Conservation (phyloP, 2,797 vertebrate species). For the Pampus argenteus region DNA sequence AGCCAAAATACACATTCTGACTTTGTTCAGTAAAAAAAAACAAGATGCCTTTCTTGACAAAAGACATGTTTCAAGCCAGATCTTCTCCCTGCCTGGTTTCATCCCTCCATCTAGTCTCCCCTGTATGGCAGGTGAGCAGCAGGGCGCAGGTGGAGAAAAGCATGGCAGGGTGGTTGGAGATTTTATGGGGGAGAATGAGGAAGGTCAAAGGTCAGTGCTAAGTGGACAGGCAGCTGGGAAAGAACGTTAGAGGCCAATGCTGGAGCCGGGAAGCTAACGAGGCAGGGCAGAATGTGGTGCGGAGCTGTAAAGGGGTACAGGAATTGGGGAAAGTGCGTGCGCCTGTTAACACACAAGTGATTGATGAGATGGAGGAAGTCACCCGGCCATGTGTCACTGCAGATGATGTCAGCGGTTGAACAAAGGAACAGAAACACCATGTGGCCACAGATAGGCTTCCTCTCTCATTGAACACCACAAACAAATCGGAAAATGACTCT, state of each 20-base stretch:
- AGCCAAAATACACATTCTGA: slow-evolving; percentile 23
- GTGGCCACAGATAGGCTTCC: slow-evolving; percentile 78
- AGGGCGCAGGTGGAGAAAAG: slow-evolving; percentile 44
- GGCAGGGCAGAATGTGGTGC: slow-evolving; percentile 61
- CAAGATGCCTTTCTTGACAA: slow-evolving; percentile 15
- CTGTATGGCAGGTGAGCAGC: slow-evolving; percentile 58
- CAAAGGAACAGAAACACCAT: slow-evolving; percentile 76
- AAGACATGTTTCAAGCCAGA: background rate
- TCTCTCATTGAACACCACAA: slow-evolving; percentile 43
- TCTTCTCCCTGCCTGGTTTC: background rate
- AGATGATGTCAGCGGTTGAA: slow-evolving; percentile 77
- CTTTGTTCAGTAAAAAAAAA: slow-evolving; percentile 19
- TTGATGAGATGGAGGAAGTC: slow-evolving; percentile 78
- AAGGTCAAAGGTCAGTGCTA: slow-evolving; percentile 62
- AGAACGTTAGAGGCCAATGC: slow-evolving; percentile 24
- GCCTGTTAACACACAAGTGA: slow-evolving; percentile 72
- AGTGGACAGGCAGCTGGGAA: slow-evolving; percentile 49
- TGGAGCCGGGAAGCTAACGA: slow-evolving; percentile 52
- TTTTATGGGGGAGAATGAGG: slow-evolving; percentile 20
- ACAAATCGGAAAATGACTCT: slow-evolving; percentile 9
- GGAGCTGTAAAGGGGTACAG: slow-evolving; percentile 65
- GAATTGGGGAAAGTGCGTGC: slow-evolving; percentile 52
- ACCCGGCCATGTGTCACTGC: slow-evolving; percentile 67
- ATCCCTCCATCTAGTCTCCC: background rate
- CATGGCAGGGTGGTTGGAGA: slow-evolving; percentile 4